Evolutionary conservation across 1,140 invertebrate genomes (phyloP), one percentile per base, ranked within the genome.

Genomic region (Heliconius nattereri): DNA sequence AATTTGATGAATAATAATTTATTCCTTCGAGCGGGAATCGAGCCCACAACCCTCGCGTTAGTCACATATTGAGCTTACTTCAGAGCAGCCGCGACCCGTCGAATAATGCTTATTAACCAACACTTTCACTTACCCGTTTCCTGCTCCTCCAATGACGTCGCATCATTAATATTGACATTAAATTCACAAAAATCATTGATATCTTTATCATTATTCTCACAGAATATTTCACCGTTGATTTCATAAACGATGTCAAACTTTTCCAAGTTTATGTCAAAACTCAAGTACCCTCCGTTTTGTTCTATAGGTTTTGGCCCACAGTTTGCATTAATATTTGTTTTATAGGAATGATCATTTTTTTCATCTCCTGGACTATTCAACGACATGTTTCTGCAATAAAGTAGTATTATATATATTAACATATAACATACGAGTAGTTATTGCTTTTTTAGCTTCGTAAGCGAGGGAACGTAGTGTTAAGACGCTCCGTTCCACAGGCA

Each of bases 141-240:
- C 5, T 13, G 60, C 60, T 26, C 60, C 40, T 45, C 40, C 40
- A 45, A 45, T 16, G 40, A 16, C 40, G 13, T 45, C 23, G n/a
- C 7, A 19, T 26, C 26, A 57, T 57, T 3, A 57, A n/a, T 23
- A 23, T 57, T 11, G 11, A 66, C 2, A 5, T 66, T 8, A 66
- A 66, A 66, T 29, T 66, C 60, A 66, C 60, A 66, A 66, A 66
- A 66, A 29, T 29, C 23, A 66, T 29, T 66, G 3, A 66, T 26
- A 16, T 66, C 23, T 29, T 66, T 26, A 29, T 29, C 16, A 16
- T 7, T 66, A 6, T 66, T 29, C 13, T 66, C 60, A 26, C 60
- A 26, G 60, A 66, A 66, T 29, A 66, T 66, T 66, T 66, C 60
- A 6, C 60, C 60, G 9, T 66, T 66, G 8, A 66, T 66, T 66